Percentiles rank a stretch among this genome's conserved stretches.
These are phyloP conservation scores for Bungarus multicinctus DNA, from an alignment of 2,113 vertebrate genomes.

Conservation along the genomic window DNA sequence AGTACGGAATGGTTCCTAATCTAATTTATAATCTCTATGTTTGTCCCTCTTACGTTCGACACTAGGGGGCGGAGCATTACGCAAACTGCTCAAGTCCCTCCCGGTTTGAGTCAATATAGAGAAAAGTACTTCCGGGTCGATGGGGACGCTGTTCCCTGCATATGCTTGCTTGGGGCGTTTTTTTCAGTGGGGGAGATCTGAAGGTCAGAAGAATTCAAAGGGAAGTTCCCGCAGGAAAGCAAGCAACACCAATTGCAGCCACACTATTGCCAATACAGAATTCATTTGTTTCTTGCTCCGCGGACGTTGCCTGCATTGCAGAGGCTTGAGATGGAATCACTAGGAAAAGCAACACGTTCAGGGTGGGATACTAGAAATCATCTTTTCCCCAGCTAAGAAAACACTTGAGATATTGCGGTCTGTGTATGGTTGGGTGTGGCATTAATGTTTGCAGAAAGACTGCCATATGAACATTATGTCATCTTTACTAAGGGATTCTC, in stretches of 20 bases:
- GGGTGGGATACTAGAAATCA: not conserved
- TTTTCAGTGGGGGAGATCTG: not conserved
- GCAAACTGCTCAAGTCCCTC: not conserved
- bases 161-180: not conserved
- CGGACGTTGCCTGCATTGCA: not conserved
- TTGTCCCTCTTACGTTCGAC: not conserved
- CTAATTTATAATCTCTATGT: not conserved
- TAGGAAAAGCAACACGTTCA: not conserved
- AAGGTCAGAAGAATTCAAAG: not conserved
- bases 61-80: not conserved
- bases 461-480: not conserved
- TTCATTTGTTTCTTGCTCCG: not conserved
- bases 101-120: fast-evolving
- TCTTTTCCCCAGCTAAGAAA: not conserved
- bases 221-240: not conserved
- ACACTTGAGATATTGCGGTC: not conserved
- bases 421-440: not conserved
- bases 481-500: not conserved
- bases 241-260: not conserved
- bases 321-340: not conserved
- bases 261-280: not conserved
- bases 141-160: fast-evolving
- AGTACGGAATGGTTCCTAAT: not conserved
- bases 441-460: not conserved
- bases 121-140: not conserved